These are phyloP conservation scores for Euplexia lucipara DNA, from an alignment of 2,888 invertebrate species.

Conservation along the genomic window DNA sequence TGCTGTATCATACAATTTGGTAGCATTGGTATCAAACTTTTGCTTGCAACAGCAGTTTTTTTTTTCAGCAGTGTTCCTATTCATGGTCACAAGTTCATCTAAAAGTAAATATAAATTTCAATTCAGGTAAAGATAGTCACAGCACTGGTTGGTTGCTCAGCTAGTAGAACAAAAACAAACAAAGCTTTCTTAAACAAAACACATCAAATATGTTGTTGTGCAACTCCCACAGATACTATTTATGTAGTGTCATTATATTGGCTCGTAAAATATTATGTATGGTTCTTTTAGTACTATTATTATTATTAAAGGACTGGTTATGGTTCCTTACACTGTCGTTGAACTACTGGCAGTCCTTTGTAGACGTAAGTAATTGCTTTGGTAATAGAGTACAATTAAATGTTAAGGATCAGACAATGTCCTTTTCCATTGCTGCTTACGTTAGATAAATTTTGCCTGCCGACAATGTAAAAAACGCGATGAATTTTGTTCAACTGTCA, in stretches of 20 bases:
- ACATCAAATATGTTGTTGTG: slow-evolving; percentile 41
- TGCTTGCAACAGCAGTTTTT: no score
- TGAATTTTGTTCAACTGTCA: no score
- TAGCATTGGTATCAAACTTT: no score
- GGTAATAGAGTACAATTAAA: slow-evolving; percentile 34
- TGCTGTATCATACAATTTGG: no score
- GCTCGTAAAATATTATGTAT: slow-evolving; percentile 61
- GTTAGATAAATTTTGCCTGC: no score
- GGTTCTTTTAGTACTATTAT: slow-evolving; percentile 45
- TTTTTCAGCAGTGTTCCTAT: no score
- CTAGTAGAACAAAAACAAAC: slow-evolving; percentile 2
- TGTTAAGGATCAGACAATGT: background rate
- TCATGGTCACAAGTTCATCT: no score
- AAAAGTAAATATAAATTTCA: no score
- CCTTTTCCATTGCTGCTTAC: no score
- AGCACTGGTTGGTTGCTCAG: no score
- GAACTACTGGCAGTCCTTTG: slow-evolving; percentile 26
- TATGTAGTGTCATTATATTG: slow-evolving; percentile 54
- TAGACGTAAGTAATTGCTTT: slow-evolving; percentile 24
- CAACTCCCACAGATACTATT: slow-evolving; percentile 39
- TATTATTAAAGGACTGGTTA: slow-evolving; percentile 40
- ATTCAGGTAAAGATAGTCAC: no score
- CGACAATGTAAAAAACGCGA: no score
- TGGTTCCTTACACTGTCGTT: slow-evolving; percentile 12
- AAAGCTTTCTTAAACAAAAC: slow-evolving; percentile 12